Conservation (phyloP, 2,888 invertebrate species). For the Thecophora atra region DNA sequence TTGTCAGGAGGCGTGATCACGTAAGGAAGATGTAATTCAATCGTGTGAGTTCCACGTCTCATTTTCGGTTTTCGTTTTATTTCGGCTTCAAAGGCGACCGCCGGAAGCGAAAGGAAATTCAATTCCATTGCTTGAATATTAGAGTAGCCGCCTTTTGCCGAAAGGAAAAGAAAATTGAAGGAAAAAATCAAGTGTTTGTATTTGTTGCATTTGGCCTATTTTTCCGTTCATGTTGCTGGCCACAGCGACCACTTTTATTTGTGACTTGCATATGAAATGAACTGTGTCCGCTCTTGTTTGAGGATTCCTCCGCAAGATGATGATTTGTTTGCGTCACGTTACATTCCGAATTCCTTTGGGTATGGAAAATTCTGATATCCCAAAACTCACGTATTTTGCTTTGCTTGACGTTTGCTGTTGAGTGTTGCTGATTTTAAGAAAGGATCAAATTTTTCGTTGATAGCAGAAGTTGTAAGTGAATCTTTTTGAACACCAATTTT, state of each 20-base stretch:
- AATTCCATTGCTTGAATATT: slow-evolving; percentile 29
- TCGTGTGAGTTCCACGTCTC: background rate
- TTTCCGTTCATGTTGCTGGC: background rate
- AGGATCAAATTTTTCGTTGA: background rate
- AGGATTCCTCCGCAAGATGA: background rate
- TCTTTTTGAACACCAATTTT: too few species aligned
- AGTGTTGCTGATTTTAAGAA: background rate
- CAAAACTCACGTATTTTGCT: background rate
- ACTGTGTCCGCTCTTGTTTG: background rate
- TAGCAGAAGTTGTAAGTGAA: too few species aligned
- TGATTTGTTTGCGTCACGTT: background rate
- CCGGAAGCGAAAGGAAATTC: slow-evolving; percentile 31
- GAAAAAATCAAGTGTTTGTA: background rate
- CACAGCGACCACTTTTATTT: background rate
- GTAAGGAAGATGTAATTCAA: slow-evolving; percentile 1
- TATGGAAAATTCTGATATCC: background rate
- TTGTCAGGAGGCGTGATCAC: background rate
- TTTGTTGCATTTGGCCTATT: background rate
- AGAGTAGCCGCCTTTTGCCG: slow-evolving; percentile 29
- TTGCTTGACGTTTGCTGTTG: background rate
- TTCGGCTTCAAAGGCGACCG: background rate
- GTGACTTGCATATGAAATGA: background rate
- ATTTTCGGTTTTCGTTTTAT: background rate
- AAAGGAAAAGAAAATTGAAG: slow-evolving; percentile 12
- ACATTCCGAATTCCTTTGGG: background rate